Conservation (phyloP, 2,888 invertebrate genomes). For the Muschampia plurimacula region DNA sequence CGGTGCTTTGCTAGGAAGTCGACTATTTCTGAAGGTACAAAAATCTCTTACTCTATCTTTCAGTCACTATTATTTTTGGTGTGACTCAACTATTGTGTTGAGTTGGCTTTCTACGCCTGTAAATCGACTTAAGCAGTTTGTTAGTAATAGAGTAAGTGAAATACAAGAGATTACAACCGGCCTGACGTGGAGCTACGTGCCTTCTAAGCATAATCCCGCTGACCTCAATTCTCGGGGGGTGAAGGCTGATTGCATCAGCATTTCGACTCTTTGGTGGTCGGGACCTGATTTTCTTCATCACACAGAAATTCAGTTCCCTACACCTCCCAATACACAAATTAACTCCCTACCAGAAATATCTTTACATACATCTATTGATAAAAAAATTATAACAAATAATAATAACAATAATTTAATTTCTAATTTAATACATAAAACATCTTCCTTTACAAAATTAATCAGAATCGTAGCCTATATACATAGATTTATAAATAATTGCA, state of each 20-base stretch:
- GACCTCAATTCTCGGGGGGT: constrained; percentile 35
- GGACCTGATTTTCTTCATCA: constrained; percentile 22
- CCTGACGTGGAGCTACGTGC: constrained; percentile 30
- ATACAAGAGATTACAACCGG: constrained; percentile 24
- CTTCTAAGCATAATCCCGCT: constrained; percentile 30
- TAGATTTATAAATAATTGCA: constrained; percentile 35
- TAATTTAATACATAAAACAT: constrained; percentile 30
- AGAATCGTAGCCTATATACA: constrained; percentile 24
- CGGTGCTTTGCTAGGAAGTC: constrained; percentile 30
- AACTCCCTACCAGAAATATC: constrained; percentile 8
- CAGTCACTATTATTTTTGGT: constrained; percentile 25
- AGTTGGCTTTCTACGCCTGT: constrained; percentile 20
- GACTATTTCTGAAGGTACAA: constrained; percentile 24
- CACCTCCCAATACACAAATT: constrained; percentile 13
- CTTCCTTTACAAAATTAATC: constrained; percentile 26
- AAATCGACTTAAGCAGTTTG: constrained; percentile 23
- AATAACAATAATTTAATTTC: constrained; percentile 24
- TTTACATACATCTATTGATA: constrained; percentile 14
- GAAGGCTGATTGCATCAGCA: constrained; percentile 39
- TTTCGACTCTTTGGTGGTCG: constrained; percentile 35
- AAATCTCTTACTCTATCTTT: constrained; percentile 13
- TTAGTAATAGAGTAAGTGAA: constrained; percentile 28
- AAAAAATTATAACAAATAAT: constrained; percentile 7
- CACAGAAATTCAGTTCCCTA: constrained; percentile 25
- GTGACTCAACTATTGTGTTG: constrained; percentile 19